Conservation (phyloP, 1,140 invertebrate species). For the Eurytemora carolleeae region DNA sequence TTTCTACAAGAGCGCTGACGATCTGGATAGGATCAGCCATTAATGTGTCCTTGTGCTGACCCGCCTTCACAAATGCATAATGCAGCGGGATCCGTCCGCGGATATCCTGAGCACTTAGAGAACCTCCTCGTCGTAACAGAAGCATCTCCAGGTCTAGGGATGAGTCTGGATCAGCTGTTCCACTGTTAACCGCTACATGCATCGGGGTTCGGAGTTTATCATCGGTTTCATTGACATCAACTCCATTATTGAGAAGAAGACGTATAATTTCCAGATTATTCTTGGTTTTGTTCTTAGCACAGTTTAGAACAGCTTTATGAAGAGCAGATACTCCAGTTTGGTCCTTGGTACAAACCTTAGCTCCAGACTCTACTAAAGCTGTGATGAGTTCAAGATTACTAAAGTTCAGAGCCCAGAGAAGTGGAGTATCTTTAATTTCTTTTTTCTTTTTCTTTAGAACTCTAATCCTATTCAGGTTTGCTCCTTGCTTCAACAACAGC, state of each 20-base stretch:
- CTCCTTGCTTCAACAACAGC: background rate
- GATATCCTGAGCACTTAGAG: constrained; percentile 20
- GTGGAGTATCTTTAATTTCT: background rate
- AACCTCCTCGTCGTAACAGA: constrained; percentile 21
- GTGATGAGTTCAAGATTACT: background rate
- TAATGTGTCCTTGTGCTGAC: constrained; percentile 17
- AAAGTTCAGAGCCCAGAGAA: background rate
- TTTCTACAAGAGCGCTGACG: constrained; percentile 22
- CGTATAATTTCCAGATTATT: constrained; percentile 18
- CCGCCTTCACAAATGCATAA: constrained; percentile 29
- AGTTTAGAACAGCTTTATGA: background rate
- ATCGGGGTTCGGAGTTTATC: constrained; percentile 24
- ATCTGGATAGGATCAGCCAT: constrained; percentile 30
- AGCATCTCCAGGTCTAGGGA: constrained; percentile 22
- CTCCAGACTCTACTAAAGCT: background rate
- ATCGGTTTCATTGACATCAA: constrained; percentile 23
- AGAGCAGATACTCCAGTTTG: background rate
- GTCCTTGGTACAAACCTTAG: background rate
- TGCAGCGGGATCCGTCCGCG: constrained; percentile 25
- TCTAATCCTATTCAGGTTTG: background rate
- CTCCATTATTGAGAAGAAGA: constrained; percentile 21
- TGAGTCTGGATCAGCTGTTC: constrained; percentile 24
- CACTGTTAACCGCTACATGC: constrained; percentile 26
- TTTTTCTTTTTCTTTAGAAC: background rate
- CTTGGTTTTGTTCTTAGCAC: background rate